Base-by-base conservation (phyloP, 2,797 vertebrate genomes). In the Scomberomorus guttatus region DNA sequence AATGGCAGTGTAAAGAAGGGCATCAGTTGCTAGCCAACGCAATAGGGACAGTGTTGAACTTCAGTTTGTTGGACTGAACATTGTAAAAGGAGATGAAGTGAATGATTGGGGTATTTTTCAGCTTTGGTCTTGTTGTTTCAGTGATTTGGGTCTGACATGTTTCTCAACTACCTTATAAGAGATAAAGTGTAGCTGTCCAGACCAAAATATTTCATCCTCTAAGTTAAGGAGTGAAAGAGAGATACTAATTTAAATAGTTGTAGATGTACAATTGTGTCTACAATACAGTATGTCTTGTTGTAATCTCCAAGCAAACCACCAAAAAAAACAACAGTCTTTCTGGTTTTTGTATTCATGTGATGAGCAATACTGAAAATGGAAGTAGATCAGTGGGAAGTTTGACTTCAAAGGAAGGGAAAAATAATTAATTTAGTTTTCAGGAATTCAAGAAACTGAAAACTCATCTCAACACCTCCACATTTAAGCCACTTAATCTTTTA, bases 21-120 rank as follows among this genome's bases (percentile, higher is more conserved):
- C 57, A 66, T 71, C 67, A 71, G 89, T 92, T 93, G 83, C 86
- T 66, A 82, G 62, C 78, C 90, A 93, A 92, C 82, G 5, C 72
- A n/a, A n/a, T n/a, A 22, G 58, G 55, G 54, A 52, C n/a, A 32
- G 62, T 59, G 61, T 57, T 79, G 67, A 83, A 83, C 79, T 83
- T 84, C 60, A 85, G 58, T 64, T 71, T 46, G 57, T 69, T 62
- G 51, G 34, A 75, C 0, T 60, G 42, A 65, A 66, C 14, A 55
- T 57, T 63, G 27, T 77, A 48, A 83, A 67, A 71, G n/a, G 34
- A 32, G 42, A 46, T 25, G 39, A 39, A 32, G 39, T 24, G 24
- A 56, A 44, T 34, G 11, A 42, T 15, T n/a, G 10, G 22, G 4
- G 1, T 39, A 17, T 56, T 61, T 74, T 55, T 52, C 5, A 20